A percentile compares a stretch with the other conserved stretches of the same genome.
phyloP scores from a whole-genome alignment of 2,113 vertebrate species.

The Phylloscopus trochilus region DNA sequence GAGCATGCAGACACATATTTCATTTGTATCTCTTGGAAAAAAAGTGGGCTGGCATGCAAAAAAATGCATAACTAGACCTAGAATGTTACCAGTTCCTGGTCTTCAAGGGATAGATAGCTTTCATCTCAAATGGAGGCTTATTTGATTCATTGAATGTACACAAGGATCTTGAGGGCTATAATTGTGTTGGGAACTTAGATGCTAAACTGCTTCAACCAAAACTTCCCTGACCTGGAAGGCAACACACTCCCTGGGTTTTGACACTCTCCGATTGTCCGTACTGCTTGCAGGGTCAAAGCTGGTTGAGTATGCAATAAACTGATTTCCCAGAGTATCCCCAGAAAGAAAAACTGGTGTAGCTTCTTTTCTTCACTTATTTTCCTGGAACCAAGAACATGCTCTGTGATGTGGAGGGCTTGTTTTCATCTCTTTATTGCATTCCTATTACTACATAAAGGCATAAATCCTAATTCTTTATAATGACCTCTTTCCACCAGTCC shows the following conservation, averaged over 20 bases:
- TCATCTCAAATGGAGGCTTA: not conserved
- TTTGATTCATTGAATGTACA: not conserved
- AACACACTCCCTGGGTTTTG: not conserved
- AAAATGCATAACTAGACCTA: not conserved
- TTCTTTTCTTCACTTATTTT: not conserved
- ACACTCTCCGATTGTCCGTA: not conserved
- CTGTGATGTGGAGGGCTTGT: not conserved
- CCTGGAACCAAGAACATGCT: not conserved
- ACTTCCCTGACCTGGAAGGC: not conserved
- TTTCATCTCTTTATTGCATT: not conserved
- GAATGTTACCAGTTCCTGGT: not conserved
- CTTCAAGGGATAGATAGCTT: not conserved
- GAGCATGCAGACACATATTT: not conserved
- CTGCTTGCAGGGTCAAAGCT: not conserved
- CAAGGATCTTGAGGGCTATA: not conserved
- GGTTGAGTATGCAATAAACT: not conserved
- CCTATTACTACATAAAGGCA: not conserved
- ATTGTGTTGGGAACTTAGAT: not conserved
- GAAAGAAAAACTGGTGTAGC: not conserved
- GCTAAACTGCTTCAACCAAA: not conserved
- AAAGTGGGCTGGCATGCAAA: not conserved
- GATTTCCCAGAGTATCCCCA: not conserved
- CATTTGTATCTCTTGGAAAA: not conserved
- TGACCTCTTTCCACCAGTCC: not conserved
- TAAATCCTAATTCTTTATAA: not conserved